Conservation (phyloP, 2,888 invertebrate species). For the Xanthorhoe designata region DNA sequence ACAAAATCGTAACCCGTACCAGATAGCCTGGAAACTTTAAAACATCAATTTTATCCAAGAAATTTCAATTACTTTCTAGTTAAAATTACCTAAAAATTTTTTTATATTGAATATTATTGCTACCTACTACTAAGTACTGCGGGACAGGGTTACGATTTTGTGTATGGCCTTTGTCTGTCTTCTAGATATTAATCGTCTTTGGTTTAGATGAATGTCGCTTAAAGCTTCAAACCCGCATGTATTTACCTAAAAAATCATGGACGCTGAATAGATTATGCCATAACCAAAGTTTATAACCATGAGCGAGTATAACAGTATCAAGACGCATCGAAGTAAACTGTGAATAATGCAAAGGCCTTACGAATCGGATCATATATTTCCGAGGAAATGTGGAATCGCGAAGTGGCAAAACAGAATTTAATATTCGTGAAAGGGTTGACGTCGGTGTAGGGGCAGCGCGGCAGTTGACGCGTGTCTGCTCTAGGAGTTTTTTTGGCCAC, state of each 20-base stretch:
- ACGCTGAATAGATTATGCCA: not conserved
- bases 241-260: not conserved
- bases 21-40: no score
- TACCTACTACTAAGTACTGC: no score
- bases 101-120: no score
- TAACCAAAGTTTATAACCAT: slow-evolving; percentile 33
- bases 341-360: slow-evolving; percentile 75
- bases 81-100: no score
- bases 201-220: slow-evolving; percentile 25
- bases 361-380: slow-evolving; percentile 77
- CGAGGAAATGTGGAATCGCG: slow-evolving; percentile 78
- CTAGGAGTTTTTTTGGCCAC: slow-evolving; percentile 83
- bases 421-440: slow-evolving; percentile 86
- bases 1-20: no score
- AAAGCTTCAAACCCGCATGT: slow-evolving; percentile 27
- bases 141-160: no score
- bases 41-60: no score
- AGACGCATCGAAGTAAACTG: slow-evolving; percentile 63
- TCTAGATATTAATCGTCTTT: no score
- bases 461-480: slow-evolving; percentile 83
- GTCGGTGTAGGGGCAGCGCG: slow-evolving; percentile 75
- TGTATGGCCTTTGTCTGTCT: no score
- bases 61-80: no score
- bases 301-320: slow-evolving; percentile 43
- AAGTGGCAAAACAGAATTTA: slow-evolving; percentile 86